Conservation (phyloP, 2,888 invertebrate genomes). For the Coremacera marginata region DNA sequence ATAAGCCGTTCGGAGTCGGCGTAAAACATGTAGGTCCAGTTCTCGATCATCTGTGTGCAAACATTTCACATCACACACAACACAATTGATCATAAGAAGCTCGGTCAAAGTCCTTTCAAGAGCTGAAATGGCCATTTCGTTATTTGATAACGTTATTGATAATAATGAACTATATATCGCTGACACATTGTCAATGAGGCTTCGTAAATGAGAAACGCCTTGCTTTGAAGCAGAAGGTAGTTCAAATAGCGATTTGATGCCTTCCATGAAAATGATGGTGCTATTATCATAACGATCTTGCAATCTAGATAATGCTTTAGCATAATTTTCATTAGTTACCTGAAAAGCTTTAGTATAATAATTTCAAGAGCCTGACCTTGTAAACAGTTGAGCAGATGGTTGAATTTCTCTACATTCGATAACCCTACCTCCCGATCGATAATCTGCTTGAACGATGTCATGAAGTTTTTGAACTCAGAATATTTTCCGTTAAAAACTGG, state of each 20-base stretch:
- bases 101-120: too few relatives aligned
- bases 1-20: too few relatives aligned
- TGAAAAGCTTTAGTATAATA: constrained; percentile 8
- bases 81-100: too few relatives aligned
- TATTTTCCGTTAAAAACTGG: background rate
- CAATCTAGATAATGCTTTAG: background rate
- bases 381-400: constrained; percentile 18
- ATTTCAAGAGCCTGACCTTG: constrained; percentile 4
- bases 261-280: background rate
- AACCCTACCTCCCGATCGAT: background rate
- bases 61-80: too few relatives aligned
- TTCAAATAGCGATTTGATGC: background rate
- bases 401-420: constrained; percentile 5
- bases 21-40: too few relatives aligned
- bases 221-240: background rate
- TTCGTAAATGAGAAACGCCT: constrained; percentile 25
- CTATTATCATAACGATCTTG: background rate
- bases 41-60: too few relatives aligned
- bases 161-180: constrained; percentile 36
- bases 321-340: constrained; percentile 15
- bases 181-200: constrained; percentile 36
- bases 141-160: too few relatives aligned
- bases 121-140: too few relatives aligned
- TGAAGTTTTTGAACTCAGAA: background rate
- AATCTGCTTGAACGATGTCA: background rate